Conservation (phyloP, 53 echinoderm and acorn worm species). For the Holothuria leucospilota region DNA sequence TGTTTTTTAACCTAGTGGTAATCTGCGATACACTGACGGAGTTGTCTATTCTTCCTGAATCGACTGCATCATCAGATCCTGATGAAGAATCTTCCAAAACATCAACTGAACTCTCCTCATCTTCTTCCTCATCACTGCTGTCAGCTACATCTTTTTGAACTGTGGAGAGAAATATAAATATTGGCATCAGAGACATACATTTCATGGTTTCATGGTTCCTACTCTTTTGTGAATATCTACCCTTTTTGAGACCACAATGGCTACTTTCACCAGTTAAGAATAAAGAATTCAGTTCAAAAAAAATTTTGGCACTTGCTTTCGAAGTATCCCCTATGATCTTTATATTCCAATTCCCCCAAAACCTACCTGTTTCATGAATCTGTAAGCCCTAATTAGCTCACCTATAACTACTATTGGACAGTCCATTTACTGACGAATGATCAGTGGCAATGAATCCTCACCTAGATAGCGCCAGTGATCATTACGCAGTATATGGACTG, state of each 20-base stretch:
- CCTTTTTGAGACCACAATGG: background rate
- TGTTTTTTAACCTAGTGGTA: conserved; percentile 82
- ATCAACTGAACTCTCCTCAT: conserved; percentile 61
- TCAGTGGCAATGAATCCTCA: no score
- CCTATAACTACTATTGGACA: no score
- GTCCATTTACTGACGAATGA: no score
- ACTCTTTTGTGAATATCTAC: no score
- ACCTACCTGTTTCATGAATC: no score
- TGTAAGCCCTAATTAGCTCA: no score
- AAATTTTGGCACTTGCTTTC: no score
- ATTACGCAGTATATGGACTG: no score
- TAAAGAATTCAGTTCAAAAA: no score
- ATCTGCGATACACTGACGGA: conserved; percentile 61
- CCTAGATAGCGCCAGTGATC: no score
- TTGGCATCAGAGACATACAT: background rate
- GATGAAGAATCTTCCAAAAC: conserved; percentile 82
- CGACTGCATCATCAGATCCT: conserved; percentile 76
- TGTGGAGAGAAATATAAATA: conserved; percentile 46
- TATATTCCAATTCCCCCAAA: no score
- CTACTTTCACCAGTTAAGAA: background rate
- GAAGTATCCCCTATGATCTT: no score
- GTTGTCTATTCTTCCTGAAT: conserved; percentile 61
- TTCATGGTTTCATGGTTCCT: background rate
- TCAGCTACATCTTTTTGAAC: conserved; percentile 54
- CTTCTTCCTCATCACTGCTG: conserved; percentile 59